Conservation (phyloP, 2,113 vertebrate genomes). For the Gymnobelideus leadbeateri region DNA sequence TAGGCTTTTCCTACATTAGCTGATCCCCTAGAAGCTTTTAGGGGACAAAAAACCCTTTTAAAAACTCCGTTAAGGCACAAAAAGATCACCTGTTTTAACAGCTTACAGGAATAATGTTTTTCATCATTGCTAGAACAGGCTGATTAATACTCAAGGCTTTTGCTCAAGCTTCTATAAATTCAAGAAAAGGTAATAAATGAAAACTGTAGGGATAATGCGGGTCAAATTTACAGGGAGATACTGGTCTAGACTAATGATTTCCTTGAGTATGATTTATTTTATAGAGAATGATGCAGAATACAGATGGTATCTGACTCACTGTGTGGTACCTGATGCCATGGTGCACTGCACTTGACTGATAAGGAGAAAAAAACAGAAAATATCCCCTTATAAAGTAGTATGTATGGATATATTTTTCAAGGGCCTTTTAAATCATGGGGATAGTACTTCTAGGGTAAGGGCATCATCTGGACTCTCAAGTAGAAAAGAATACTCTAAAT, state of each 20-base stretch:
- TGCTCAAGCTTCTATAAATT: not conserved
- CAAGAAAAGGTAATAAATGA: constrained; percentile 5
- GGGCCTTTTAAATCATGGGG: not conserved
- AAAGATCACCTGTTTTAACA: not conserved
- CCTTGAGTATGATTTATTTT: not conserved
- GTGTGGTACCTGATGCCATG: not conserved
- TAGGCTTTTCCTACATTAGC: not conserved
- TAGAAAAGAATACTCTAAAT: not conserved
- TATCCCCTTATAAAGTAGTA: not conserved
- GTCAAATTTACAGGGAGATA: not conserved
- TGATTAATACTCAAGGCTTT: not conserved
- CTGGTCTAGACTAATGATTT: not conserved
- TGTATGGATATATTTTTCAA: not conserved
- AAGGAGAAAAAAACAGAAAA: not conserved
- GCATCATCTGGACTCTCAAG: not conserved
- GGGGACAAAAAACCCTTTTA: not conserved
- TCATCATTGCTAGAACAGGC: not conserved
- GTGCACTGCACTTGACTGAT: not conserved
- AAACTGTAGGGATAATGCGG: not conserved
- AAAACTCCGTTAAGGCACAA: not conserved
- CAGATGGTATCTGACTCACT: not conserved
- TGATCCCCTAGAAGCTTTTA: not conserved
- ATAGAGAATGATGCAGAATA: not conserved
- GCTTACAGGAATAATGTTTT: not conserved
- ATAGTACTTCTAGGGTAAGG: not conserved